Evolutionary conservation across 1,140 invertebrate species (phyloP).

Genomic region (Drosophila eugracilis): DNA sequence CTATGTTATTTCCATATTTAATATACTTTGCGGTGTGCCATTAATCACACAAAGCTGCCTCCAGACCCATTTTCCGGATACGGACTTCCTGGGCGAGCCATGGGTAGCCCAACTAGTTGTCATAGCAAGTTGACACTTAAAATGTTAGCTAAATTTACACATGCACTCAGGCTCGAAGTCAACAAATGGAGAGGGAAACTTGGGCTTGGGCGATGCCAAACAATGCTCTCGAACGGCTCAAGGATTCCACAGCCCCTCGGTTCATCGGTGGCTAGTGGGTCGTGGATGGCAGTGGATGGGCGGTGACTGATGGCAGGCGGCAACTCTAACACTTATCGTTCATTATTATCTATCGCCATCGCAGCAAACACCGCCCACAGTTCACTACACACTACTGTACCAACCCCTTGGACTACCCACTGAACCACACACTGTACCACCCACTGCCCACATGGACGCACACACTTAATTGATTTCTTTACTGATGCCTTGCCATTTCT

Average conservation of each 20-base stretch:
- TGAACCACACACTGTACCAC: background rate
- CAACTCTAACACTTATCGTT: conserved; percentile 80
- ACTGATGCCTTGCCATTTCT: conserved; percentile 18
- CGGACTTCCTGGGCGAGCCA: conserved; percentile 11
- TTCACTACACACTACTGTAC: background rate
- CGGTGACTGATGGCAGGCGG: conserved; percentile 62
- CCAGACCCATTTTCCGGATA: background rate
- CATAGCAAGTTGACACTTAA: conserved; percentile 77
- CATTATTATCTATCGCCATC: conserved; percentile 73
- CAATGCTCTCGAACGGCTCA: conserved; percentile 41
- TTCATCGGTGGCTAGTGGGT: background rate
- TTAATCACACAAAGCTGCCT: conserved; percentile 58
- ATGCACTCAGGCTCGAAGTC: conserved; percentile 69
- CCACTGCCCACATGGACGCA: conserved; percentile 12
- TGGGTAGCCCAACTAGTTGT: conserved; percentile 57
- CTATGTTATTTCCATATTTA: conserved; percentile 9
- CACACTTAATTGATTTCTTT: conserved; percentile 75
- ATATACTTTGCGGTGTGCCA: conserved; percentile 42
- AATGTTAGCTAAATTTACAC: conserved; percentile 80
- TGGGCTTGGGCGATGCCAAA: conserved; percentile 27
- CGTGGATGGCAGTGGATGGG: background rate
- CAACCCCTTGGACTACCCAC: too few relatives aligned
- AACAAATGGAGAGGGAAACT: conserved; percentile 47
- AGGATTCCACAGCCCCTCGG: conserved; percentile 11
- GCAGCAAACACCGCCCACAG: conserved; percentile 5